These are phyloP conservation scores for Andrena marginata DNA, from an alignment of 2,888 invertebrate genomes.

Conservation along the genomic window DNA sequence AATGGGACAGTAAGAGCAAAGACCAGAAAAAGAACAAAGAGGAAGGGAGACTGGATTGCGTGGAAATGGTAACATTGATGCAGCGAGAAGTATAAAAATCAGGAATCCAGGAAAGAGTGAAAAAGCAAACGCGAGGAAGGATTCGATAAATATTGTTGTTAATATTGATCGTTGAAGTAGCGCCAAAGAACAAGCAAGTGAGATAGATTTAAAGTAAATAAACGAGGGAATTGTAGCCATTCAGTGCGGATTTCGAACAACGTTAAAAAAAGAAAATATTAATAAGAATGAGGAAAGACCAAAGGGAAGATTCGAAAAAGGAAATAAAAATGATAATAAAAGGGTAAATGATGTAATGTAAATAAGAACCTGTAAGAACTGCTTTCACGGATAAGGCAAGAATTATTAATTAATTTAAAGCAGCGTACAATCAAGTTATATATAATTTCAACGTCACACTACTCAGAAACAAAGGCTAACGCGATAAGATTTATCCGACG, in stretches of 20 bases:
- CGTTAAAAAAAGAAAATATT: not conserved
- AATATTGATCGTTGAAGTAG: constrained; percentile 26
- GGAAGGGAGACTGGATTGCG: not conserved
- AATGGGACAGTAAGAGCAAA: not conserved
- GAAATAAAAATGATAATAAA: not conserved
- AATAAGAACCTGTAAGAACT: not conserved
- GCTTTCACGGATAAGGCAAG: too few species aligned
- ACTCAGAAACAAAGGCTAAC: too few species aligned
- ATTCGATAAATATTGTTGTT: constrained; percentile 32
- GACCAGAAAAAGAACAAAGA: not conserved
- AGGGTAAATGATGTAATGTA: not conserved
- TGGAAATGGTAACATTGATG: not conserved
- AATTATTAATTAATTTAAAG: too few species aligned
- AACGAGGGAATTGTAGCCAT: not conserved
- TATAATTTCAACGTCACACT: too few species aligned
- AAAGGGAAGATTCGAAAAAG: not conserved
- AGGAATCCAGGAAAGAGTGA: not conserved
- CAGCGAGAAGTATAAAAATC: constrained; percentile 1
- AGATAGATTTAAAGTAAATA: constrained; percentile 39
- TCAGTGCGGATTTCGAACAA: constrained; percentile 9
- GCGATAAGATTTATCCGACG: too few species aligned
- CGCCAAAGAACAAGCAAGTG: constrained; percentile 6
- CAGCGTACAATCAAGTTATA: too few species aligned
- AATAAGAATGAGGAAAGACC: not conserved
- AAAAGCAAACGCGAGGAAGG: constrained; percentile 19